Base-by-base conservation (phyloP, 2,888 invertebrate species). In the Oscheius sp. region DNA sequence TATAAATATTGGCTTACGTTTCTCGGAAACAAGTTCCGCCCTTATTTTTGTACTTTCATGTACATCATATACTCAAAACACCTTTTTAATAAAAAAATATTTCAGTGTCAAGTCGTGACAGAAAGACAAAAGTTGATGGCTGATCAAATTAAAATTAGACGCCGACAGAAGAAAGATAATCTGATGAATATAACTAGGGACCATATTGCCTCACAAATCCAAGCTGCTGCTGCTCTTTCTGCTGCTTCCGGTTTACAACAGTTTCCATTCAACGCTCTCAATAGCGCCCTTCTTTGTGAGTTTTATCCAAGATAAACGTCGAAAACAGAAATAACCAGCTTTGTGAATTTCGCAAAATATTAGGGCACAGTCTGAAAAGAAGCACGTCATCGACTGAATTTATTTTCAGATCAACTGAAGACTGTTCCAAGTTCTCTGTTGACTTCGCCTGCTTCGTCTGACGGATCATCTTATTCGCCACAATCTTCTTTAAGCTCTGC, bases 71-170 rank as follows among this genome's bases (percentile, higher is more conserved):
- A n/a, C n/a, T n/a, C n/a, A n/a, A n/a, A n/a, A n/a, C n/a, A n/a
- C n/a, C n/a, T n/a, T n/a, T n/a, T n/a, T n/a, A n/a, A n/a, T n/a
- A 48, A 48, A 10, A 20, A 48, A 17, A 4, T 27, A 33, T 76
- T 81, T 50, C 76, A 83, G 81, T 85, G 85, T 65, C 75, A 80
- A 61, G 82, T 86, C 3, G 84, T 84, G 34, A 76, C 80, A 15
- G 82, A 83, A 34, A 75, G 84, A 12, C 84, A 86, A 58, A 81
- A 82, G 68, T 70, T 84, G 64, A 84, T 84, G 84, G 84, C 84
- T 8, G 83, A 86, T 46, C 84, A 84, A 70, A 85, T 84, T 71
- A 85, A 85, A 69, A 82, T 82, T 34, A 76, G 84, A 20, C 75
- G 84, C 15, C 74, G 83, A 17, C 84, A 84, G 64, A 61, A 61